Base-by-base conservation (phyloP, 2,888 invertebrate genomes). In the Cheilosia grossa region DNA sequence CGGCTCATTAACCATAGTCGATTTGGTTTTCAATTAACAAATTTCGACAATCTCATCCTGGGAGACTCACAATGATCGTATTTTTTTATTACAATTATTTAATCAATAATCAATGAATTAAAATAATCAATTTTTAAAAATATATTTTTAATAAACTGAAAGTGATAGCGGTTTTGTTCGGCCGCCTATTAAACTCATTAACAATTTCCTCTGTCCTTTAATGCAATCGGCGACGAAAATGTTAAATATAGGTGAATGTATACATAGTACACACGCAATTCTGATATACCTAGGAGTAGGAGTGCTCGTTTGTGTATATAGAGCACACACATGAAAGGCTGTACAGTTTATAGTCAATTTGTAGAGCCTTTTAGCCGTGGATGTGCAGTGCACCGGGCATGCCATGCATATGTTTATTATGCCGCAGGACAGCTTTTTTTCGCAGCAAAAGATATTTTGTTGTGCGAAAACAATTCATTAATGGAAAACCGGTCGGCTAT, bases 11-110 rank as follows among this genome's bases (percentile, higher is more conserved):
- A 81, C 75, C 61, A 67, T 9, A 69, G 63, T 19, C 75, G 69
- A 75, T 75, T 75, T 81, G 67, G 75, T 81, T 81, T 81, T 81
- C 80, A 81, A 81, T 81, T 81, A 81, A 69, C 69, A 63, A 81
- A 69, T 69, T 75, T 69, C 81, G 63, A 81, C 53, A 67, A 63
- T 69, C 69, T 69, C 69, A 63, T 69, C 75, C 42, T 40, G 24
- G n/a, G 37, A 61, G 40, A 63, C 63, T 75, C 69, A 56, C 53
- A 42, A 49, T 67, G 24, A 67, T 53, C 24, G 30, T 69, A 61
- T 58, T 59, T 40, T 69, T 69, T 37, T 47, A 17, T 47, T 47
- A 47, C 19, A 6, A 47, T 42, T 58, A 69, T 75, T 81, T 51
- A 81, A 69, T 81, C 75, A 81, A 81, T 81, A 81, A 75, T 81